Evolutionary conservation across 2,888 invertebrate species (phyloP).

Genomic region (Agrochola litura): DNA sequence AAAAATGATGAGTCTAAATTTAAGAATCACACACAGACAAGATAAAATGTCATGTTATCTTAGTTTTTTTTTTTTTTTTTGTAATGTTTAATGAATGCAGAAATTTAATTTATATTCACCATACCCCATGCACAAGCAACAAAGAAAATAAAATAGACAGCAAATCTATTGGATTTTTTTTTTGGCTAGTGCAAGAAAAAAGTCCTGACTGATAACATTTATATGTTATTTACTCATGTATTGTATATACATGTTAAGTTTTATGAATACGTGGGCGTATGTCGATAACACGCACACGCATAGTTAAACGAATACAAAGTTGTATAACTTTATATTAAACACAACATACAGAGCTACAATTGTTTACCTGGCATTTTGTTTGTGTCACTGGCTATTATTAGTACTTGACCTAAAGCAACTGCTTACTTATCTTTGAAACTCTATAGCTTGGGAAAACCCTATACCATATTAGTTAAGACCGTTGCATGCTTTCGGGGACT

Average conservation of each 20-base stretch:
- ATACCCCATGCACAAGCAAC: neutral
- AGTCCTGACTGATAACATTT: conserved; percentile 10
- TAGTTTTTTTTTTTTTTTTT: neutral
- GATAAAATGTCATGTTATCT: neutral
- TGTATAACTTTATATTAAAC: conserved; percentile 1
- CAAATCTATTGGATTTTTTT: neutral
- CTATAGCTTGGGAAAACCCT: neutral
- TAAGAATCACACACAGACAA: neutral
- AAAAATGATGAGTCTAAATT: neutral
- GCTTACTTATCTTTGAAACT: neutral
- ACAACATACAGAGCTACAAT: neutral
- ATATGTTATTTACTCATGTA: neutral
- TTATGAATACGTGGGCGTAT: conserved; percentile 17
- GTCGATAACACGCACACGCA: conserved; percentile 16
- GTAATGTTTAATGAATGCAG: neutral
- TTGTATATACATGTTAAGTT: neutral
- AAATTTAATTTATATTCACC: neutral
- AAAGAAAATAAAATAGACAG: neutral
- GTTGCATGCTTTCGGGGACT: neutral
- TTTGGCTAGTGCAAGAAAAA: neutral
- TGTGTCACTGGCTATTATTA: neutral
- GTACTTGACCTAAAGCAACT: neutral
- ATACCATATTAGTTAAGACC: neutral
- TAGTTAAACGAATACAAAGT: conserved; percentile 1
- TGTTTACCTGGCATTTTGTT: neutral